A percentile compares a stretch with the other conserved stretches of the same genome.
Evolutionary conservation across 1,140 invertebrate species (phyloP).

Genomic region (Drosophila lini): DNA sequence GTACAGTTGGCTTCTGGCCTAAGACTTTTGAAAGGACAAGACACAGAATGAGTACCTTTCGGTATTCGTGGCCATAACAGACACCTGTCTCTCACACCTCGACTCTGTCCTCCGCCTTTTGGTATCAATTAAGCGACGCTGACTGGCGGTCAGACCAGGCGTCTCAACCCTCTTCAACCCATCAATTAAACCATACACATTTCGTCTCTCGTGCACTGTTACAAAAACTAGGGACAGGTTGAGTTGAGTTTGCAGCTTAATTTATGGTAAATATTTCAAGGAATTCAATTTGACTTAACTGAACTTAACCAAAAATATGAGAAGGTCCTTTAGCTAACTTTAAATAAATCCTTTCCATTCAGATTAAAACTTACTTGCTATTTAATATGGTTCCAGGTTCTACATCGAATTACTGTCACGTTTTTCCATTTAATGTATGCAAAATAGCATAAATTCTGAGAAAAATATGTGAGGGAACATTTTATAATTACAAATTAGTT

Average conservation of each 20-base stretch:
- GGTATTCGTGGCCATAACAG: constrained; percentile 27
- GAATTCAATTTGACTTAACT: too few species aligned
- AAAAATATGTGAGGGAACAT: not conserved
- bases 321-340: not conserved
- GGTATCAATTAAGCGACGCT: constrained; percentile 43
- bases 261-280: not conserved
- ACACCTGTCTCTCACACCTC: constrained; percentile 50
- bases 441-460: not conserved
- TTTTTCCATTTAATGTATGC: not conserved
- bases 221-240: not conserved
- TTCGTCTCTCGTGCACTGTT: constrained; percentile 15
- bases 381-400: too few species aligned
- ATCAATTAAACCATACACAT: constrained; percentile 71
- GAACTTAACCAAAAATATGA: not conserved
- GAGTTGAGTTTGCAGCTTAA: not conserved
- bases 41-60: not conserved
- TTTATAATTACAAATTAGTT: not conserved
- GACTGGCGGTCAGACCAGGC: constrained; percentile 3
- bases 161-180: constrained; percentile 68
- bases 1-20: not conserved
- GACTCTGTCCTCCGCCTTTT: not conserved
- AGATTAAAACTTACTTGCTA: not conserved
- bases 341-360: not conserved
- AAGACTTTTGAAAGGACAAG: not conserved
- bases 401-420: not conserved